These are phyloP conservation scores for Tigriopus californicus DNA, from an alignment of 2,888 invertebrate genomes.

Conservation along the genomic window DNA sequence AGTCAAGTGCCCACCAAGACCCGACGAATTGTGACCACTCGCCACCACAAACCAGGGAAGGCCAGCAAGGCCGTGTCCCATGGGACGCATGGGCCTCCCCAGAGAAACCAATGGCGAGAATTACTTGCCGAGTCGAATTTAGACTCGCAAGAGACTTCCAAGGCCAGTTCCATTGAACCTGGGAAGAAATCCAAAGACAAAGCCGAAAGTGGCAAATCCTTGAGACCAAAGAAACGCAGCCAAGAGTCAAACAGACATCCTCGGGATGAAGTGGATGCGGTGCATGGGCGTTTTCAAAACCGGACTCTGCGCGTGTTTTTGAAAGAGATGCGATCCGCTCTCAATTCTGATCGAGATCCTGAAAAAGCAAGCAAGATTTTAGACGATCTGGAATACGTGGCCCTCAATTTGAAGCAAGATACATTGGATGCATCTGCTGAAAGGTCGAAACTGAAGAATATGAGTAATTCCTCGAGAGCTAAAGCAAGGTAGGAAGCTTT, in stretches of 20 bases:
- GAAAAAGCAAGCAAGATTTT: neutral
- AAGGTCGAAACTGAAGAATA: too few relatives aligned
- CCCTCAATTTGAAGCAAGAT: neutral
- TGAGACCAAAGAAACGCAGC: neutral
- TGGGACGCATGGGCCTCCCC: neutral
- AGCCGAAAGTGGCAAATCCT: neutral
- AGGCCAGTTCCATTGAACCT: neutral
- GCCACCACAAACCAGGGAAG: neutral
- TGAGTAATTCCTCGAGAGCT: too few relatives aligned
- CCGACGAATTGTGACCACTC: too few relatives aligned
- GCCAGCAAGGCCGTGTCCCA: neutral
- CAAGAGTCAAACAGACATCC: neutral
- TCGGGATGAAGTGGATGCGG: neutral
- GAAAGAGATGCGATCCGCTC: neutral
- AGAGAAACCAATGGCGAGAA: neutral
- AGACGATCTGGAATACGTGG: constrained; percentile 12
- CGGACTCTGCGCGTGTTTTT: constrained; percentile 5
- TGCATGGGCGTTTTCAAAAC: neutral
- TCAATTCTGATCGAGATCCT: neutral
- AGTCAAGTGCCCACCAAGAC: neutral
- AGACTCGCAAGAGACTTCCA: neutral
- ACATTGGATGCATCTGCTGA: too few relatives aligned
- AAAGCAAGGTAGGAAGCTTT: too few relatives aligned
- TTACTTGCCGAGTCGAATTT: neutral
- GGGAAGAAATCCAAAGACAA: neutral